These are phyloP conservation scores for Philotrypesis tridentata DNA, from an alignment of 1,140 invertebrate species.

Conservation along the genomic window DNA sequence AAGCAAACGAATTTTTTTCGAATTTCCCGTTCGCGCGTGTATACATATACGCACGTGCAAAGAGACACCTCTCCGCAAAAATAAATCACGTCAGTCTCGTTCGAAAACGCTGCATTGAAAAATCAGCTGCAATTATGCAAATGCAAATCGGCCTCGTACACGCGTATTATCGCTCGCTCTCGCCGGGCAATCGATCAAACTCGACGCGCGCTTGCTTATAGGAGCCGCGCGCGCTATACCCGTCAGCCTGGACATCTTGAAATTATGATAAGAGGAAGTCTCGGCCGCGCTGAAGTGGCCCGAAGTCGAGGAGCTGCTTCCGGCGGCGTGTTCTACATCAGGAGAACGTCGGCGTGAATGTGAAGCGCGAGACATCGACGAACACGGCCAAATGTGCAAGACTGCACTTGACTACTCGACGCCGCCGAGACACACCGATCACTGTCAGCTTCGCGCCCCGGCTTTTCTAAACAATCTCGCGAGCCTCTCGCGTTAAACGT, in stretches of 20 bases:
- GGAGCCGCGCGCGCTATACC: background rate
- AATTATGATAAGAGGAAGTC: conserved; percentile 51
- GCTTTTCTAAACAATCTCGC: conserved; percentile 4
- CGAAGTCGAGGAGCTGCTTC: conserved; percentile 61
- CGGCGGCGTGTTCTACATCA: conserved; percentile 58
- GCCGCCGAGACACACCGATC: background rate
- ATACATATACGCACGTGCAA: too few species aligned
- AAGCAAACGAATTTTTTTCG: too few species aligned
- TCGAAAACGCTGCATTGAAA: too few species aligned
- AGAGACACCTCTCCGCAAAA: too few species aligned
- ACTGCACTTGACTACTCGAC: conserved; percentile 48
- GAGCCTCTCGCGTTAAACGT: background rate
- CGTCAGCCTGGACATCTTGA: conserved; percentile 19
- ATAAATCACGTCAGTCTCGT: too few species aligned
- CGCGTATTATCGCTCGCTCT: background rate
- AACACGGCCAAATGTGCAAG: conserved; percentile 32
- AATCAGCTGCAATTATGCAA: background rate
- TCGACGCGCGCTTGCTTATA: background rate
- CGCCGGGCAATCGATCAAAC: conserved; percentile 4
- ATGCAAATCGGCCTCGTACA: background rate
- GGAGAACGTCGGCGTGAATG: conserved; percentile 33
- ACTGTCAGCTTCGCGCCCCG: background rate
- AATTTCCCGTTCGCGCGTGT: too few species aligned
- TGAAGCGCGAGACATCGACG: conserved; percentile 40
- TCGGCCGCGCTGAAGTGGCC: conserved; percentile 48